Evolutionary conservation across 1,140 invertebrate genomes (phyloP), one percentile per base, ranked within the genome.

Genomic region (Conus ventricosus): DNA sequence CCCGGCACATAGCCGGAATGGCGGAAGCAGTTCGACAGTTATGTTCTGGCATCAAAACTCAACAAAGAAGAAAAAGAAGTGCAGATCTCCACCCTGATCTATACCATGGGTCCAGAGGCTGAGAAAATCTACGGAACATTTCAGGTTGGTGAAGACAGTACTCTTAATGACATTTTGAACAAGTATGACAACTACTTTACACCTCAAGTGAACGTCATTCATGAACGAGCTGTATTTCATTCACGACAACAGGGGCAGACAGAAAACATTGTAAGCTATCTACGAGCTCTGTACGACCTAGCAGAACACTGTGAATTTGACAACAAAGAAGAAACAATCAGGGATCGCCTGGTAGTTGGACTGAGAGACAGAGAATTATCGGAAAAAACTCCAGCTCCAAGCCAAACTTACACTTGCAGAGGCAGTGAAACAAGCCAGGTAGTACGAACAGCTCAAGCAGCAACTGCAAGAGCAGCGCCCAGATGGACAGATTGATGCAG

Each of bases 261-360:
- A 20, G 88, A 88, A 78, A 84, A 3, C 7, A 67, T 88, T 13
- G 83, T 75, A 76, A 5, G 54, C 17, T 84, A 53, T 57, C 5
- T 83, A 4, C 55, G 88, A n/a, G 27, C 11, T n/a, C 57, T 85
- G 60, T 78, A 25, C 55, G 67, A 88, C 17, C 53, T 88, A 6
- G 51, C 87, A n/a, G 39, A 83, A 25, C 63, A 54, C 23, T 23
- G n/a, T 6, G 13, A 81, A 5, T 88, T 83, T 71, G 15, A 11
- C 7, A n/a, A 88, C 15, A 84, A 85, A 85, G 88, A 88, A 78
- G 82, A 84, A n/a, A 63, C 25, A 23, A 88, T 88, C 23, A 75
- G 88, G 53, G 83, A 88, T 55, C n/a, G 82, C 54, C 54, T 88
- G 20, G 63, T 88, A 8, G 23, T 83, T n/a, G 88, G 88, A 27